Evolutionary conservation across 2,888 invertebrate species (phyloP).

Genomic region (Eupithecia inturbata): DNA sequence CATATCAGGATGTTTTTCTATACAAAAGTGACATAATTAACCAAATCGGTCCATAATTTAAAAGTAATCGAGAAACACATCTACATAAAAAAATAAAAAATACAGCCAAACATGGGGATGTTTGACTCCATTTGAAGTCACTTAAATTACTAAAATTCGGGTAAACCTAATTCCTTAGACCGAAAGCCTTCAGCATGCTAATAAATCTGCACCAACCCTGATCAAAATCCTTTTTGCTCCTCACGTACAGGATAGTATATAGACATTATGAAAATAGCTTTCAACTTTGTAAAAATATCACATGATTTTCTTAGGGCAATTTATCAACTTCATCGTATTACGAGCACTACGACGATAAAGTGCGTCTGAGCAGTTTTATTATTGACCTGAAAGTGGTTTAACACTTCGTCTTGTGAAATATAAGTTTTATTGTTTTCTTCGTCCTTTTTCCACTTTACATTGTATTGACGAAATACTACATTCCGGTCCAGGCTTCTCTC

Average conservation of each 20-base stretch:
- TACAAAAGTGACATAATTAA: too few relatives aligned
- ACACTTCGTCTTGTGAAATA: neutral
- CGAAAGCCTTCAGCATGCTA: neutral
- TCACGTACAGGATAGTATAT: conserved; percentile 21
- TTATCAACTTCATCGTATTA: conserved; percentile 33
- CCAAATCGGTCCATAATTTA: too few relatives aligned
- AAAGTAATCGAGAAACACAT: too few relatives aligned
- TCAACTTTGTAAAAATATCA: conserved; percentile 31
- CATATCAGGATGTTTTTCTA: too few relatives aligned
- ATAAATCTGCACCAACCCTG: neutral
- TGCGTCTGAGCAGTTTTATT: conserved; percentile 24
- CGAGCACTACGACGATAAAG: conserved; percentile 18
- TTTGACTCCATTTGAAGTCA: too few relatives aligned
- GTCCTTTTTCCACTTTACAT: neutral
- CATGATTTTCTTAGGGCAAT: conserved; percentile 26
- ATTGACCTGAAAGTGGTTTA: conserved; percentile 8
- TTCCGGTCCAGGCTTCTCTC: too few relatives aligned
- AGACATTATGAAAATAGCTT: conserved; percentile 34
- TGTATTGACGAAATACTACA: too few relatives aligned
- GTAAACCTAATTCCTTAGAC: too few relatives aligned
- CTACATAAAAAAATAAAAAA: too few relatives aligned
- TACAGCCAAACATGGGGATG: too few relatives aligned
- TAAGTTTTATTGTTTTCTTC: neutral
- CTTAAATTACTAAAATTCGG: too few relatives aligned
- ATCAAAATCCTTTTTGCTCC: conserved; percentile 16